Conservation (phyloP, 2,888 invertebrate species). For the Hirtodrosophila cameraria region DNA sequence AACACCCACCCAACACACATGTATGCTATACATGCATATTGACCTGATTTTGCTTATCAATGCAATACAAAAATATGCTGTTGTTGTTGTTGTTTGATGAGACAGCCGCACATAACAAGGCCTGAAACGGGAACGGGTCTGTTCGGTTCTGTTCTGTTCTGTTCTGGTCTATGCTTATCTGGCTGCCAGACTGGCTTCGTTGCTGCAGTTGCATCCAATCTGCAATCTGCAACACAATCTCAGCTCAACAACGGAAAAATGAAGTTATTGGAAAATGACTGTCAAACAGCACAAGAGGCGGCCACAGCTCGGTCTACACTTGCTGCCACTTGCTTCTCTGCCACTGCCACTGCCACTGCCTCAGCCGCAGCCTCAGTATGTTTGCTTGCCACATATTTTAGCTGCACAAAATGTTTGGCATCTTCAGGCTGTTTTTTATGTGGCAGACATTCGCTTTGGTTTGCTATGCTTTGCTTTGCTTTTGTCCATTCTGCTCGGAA, state of each 20-base stretch:
- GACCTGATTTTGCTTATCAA: conserved; percentile 76
- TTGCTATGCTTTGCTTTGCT: conserved; percentile 2
- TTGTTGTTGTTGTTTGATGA: conserved; percentile 41
- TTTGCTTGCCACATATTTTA: conserved; percentile 49
- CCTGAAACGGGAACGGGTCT: conserved; percentile 10
- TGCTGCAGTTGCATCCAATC: conserved; percentile 61
- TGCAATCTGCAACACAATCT: conserved; percentile 79
- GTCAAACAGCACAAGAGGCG: conserved; percentile 45
- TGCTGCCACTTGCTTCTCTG: not conserved
- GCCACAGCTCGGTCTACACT: conserved; percentile 29
- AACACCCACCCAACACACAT: not conserved
- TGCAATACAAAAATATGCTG: conserved; percentile 67
- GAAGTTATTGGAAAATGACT: conserved; percentile 78
- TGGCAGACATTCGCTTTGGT: conserved; percentile 44
- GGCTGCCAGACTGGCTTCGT: conserved; percentile 45
- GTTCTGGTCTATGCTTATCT: conserved; percentile 35
- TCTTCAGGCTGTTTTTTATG: conserved; percentile 60
- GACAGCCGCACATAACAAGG: conserved; percentile 42
- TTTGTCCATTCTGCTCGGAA: conserved; percentile 26
- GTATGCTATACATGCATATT: conserved; percentile 27
- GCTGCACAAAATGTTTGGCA: conserved; percentile 71
- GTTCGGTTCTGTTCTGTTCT: conserved; percentile 1
- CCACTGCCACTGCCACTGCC: conserved; percentile 1
- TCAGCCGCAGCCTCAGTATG: conserved; percentile 2
- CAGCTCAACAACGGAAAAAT: conserved; percentile 77